Percentiles rank a stretch among this genome's conserved stretches.
phyloP scores from a whole-genome alignment of 2,888 invertebrate genomes.

The Ametastegia equiseti region DNA sequence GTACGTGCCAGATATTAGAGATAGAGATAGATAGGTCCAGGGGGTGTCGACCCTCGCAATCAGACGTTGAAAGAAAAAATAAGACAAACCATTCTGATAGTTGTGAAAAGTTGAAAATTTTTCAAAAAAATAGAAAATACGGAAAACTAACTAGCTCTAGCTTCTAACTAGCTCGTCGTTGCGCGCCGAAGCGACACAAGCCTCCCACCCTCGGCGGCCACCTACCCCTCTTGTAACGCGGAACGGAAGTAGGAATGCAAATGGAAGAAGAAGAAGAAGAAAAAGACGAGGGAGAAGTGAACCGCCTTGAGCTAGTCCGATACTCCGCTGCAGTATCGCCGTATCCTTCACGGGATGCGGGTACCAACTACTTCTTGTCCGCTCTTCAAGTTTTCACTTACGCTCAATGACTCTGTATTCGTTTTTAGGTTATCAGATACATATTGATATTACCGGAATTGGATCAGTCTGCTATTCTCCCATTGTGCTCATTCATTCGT shows the following conservation, averaged over 20 bases:
- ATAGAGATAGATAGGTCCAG: too few relatives aligned
- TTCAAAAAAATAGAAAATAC: neutral
- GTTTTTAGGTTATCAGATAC: too few relatives aligned
- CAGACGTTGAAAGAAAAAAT: too few relatives aligned
- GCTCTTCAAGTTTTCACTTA: constrained; percentile 50
- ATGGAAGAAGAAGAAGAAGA: neutral
- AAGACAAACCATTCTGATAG: too few relatives aligned
- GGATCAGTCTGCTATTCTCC: too few relatives aligned
- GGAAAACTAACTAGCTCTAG: neutral
- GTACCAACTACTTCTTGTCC: constrained; percentile 37
- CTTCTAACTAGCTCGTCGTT: neutral
- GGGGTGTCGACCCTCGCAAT: too few relatives aligned
- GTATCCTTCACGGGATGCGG: constrained; percentile 23
- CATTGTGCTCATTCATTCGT: too few relatives aligned
- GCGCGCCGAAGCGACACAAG: neutral
- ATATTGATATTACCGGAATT: too few relatives aligned
- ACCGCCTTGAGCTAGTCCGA: neutral
- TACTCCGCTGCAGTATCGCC: constrained; percentile 16
- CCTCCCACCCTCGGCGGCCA: neutral
- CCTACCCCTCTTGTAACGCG: constrained; percentile 1
- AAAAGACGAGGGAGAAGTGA: neutral
- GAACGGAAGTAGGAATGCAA: constrained; percentile 28
- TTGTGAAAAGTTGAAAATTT: too few relatives aligned
- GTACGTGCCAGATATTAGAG: too few relatives aligned
- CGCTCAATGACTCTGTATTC: too few relatives aligned